phyloP scores from a whole-genome alignment of 1,140 invertebrate species.

The Mactra quadrangularis region DNA sequence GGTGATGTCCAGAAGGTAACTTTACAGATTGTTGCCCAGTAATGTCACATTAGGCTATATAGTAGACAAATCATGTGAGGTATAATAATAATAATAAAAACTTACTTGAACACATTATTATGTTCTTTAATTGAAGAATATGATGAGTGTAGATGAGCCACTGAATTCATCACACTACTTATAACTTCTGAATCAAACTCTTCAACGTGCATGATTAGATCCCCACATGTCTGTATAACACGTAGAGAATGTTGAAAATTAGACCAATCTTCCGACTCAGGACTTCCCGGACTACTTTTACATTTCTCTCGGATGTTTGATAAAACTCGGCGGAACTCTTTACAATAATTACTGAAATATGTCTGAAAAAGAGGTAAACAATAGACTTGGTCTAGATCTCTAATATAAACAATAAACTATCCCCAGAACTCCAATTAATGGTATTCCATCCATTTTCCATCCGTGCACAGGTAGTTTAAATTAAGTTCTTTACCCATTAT shows the following conservation, averaged over 20 bases:
- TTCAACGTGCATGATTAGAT: slow-evolving; percentile 82
- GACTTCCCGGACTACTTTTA: slow-evolving; percentile 64
- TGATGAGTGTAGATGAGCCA: slow-evolving; percentile 72
- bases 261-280: slow-evolving; percentile 82
- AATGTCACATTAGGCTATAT: too few relatives aligned
- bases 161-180: slow-evolving; percentile 74
- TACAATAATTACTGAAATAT: slow-evolving; percentile 78
- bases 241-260: slow-evolving; percentile 83
- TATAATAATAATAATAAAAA: too few relatives aligned
- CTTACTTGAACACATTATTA: slow-evolving; percentile 57
- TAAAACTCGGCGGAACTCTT: slow-evolving; percentile 81
- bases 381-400: neutral
- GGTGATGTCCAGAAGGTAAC: too few relatives aligned
- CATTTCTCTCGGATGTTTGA: slow-evolving; percentile 82
- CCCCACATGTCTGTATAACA: slow-evolving; percentile 83
- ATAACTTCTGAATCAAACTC: slow-evolving; percentile 78
- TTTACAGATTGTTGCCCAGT: too few relatives aligned
- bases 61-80: too few relatives aligned
- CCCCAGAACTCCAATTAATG: neutral
- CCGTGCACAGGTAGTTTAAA: too few relatives aligned
- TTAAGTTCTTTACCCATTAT: too few relatives aligned
- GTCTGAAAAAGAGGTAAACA: slow-evolving; percentile 77
- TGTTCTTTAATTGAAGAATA: slow-evolving; percentile 68
- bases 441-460: neutral
- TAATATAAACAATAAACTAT: too few relatives aligned